Percentiles rank a stretch among this genome's conserved stretches.
phyloP scores from a whole-genome alignment of 2,113 vertebrate genomes.

The Gobio gobio region DNA sequence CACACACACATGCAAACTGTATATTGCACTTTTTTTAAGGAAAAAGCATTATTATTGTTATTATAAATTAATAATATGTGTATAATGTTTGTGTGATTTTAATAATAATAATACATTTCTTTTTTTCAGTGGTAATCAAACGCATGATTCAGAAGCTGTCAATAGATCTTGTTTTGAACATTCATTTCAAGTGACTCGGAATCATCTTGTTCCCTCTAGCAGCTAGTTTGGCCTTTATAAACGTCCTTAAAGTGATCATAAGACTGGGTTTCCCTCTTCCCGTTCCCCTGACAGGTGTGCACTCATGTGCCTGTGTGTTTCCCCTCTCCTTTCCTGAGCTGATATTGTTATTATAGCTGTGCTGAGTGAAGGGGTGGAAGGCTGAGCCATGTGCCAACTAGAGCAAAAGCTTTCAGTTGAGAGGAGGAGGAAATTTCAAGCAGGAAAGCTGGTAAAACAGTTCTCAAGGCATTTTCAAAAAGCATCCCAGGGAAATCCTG shows the following conservation, averaged over 20 bases:
- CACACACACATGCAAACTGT: too few relatives aligned
- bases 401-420: conserved; percentile 38
- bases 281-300: conserved; percentile 37
- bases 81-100: not conserved
- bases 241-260: not conserved
- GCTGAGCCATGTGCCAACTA: conserved; percentile 7
- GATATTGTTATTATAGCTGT: conserved; percentile 68
- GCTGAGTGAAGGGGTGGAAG: conserved; percentile 44
- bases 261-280: conserved; percentile 22
- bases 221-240: not conserved
- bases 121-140: not conserved
- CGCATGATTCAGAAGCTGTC: not conserved
- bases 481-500: conserved; percentile 67
- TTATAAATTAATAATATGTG: too few relatives aligned
- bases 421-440: conserved; percentile 57
- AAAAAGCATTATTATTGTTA: not conserved
- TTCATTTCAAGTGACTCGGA: conserved; percentile 11
- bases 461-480: conserved; percentile 45
- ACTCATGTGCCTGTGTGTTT: conserved; percentile 36
- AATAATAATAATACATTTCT: not conserved
- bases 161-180: conserved; percentile 16
- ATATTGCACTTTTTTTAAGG: not conserved
- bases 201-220: not conserved
- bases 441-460: conserved; percentile 35
- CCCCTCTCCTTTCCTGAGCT: conserved; percentile 48